A percentile compares a stretch with the other conserved stretches of the same genome.
Conservation (phyloP, 2,888 invertebrate genomes). For the Cheilosia impressa region DNA sequence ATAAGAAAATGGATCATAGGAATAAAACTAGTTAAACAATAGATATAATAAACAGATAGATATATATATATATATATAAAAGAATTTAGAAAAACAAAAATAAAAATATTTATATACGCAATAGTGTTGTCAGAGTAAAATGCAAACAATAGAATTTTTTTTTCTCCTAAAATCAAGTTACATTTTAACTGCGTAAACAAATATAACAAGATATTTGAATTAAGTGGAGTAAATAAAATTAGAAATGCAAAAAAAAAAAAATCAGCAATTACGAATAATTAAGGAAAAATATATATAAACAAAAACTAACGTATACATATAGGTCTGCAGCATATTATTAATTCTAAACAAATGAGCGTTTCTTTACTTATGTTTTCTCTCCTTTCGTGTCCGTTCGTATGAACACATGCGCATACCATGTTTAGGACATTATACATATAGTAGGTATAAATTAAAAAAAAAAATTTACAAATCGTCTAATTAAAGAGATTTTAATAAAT, state of each 20-base stretch:
- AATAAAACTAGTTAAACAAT: slow-evolving; percentile 70
- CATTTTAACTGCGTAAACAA: slow-evolving; percentile 51
- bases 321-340: slow-evolving; percentile 66
- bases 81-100: slow-evolving; percentile 56
- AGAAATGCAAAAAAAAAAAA: not conserved
- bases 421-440: slow-evolving; percentile 63
- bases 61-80: slow-evolving; percentile 56
- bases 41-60: slow-evolving; percentile 61
- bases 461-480: slow-evolving; percentile 67
- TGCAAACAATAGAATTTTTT: slow-evolving; percentile 42
- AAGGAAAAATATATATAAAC: slow-evolving; percentile 30
- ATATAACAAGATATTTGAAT: slow-evolving; percentile 51
- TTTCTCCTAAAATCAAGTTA: slow-evolving; percentile 44
- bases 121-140: slow-evolving; percentile 61
- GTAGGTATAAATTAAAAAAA: slow-evolving; percentile 45
- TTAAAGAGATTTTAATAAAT: slow-evolving; percentile 72
- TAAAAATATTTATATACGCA: slow-evolving; percentile 69
- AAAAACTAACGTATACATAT: slow-evolving; percentile 54
- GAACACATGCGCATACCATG: slow-evolving; percentile 50
- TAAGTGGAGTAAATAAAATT: slow-evolving; percentile 52
- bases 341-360: slow-evolving; percentile 52
- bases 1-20: slow-evolving; percentile 56
- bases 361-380: slow-evolving; percentile 27
- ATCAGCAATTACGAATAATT: slow-evolving; percentile 62
- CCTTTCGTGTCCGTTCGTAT: slow-evolving; percentile 60